A percentile compares a stretch with the other conserved stretches of the same genome.
phyloP scores from a whole-genome alignment of 1,140 invertebrate genomes.

The Tetramorium parvispinum region DNA sequence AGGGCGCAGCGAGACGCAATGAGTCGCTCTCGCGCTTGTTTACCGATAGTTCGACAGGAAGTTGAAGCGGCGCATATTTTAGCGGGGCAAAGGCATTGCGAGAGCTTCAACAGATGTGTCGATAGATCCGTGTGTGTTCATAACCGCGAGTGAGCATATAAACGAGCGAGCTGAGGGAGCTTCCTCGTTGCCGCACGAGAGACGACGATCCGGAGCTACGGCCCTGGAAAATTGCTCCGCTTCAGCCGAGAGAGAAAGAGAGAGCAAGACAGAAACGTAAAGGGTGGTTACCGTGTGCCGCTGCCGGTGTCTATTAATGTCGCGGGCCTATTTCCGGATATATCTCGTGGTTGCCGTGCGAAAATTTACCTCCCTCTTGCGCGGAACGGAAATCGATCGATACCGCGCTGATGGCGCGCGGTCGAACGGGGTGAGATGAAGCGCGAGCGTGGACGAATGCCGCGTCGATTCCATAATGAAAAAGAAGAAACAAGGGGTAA shows the following conservation, averaged over 20 bases:
- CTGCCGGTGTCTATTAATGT: constrained; percentile 74
- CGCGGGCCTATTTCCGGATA: constrained; percentile 75
- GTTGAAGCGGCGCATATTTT: neutral
- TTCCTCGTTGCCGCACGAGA: constrained; percentile 47
- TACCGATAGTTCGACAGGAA: constrained; percentile 37
- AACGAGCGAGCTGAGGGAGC: constrained; percentile 17
- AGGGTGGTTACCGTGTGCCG: constrained; percentile 62
- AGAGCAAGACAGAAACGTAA: constrained; percentile 28
- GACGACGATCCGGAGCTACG: constrained; percentile 45
- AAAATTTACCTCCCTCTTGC: constrained; percentile 70
- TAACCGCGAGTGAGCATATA: constrained; percentile 14
- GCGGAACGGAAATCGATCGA: constrained; percentile 69
- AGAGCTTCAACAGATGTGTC: neutral
- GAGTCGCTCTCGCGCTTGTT: neutral
- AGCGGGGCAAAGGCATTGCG: constrained; percentile 32
- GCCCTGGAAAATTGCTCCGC: constrained; percentile 57
- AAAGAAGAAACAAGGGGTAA: neutral
- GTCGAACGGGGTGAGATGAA: constrained; percentile 46
- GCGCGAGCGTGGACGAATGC: neutral
- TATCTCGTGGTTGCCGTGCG: constrained; percentile 74
- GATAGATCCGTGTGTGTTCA: constrained; percentile 38
- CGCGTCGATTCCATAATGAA: neutral
- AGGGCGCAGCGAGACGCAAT: neutral
- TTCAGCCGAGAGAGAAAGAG: constrained; percentile 16
- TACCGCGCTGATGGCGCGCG: constrained; percentile 41